phyloP scores from a whole-genome alignment of 2,888 invertebrate genomes.

The Abrostola tripartita region DNA sequence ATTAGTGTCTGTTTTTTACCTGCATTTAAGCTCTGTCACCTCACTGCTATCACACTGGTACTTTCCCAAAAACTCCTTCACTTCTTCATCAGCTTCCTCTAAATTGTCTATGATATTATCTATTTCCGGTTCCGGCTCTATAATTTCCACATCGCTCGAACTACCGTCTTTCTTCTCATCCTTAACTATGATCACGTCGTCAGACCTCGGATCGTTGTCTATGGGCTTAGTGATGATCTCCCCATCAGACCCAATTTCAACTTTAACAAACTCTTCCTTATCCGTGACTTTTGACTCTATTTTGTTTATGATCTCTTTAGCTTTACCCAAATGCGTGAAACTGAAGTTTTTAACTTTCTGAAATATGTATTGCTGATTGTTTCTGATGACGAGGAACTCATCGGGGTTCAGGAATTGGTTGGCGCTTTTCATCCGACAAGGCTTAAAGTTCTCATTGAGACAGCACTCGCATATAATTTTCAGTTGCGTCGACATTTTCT shows the following conservation, averaged over 20 bases:
- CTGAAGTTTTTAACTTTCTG: slow-evolving; percentile 72
- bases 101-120: slow-evolving; percentile 80
- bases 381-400: slow-evolving; percentile 81
- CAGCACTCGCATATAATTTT: slow-evolving; percentile 82
- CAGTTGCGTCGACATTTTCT: slow-evolving; percentile 73
- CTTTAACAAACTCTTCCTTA: slow-evolving; percentile 76
- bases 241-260: slow-evolving; percentile 82
- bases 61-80: slow-evolving; percentile 81
- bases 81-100: slow-evolving; percentile 82
- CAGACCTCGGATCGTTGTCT: slow-evolving; percentile 62
- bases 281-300: slow-evolving; percentile 54
- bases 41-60: slow-evolving; percentile 66
- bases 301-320: slow-evolving; percentile 56
- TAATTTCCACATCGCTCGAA: slow-evolving; percentile 81
- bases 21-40: slow-evolving; percentile 75
- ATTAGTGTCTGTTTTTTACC: too few species aligned
- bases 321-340: slow-evolving; percentile 51
- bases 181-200: slow-evolving; percentile 70
- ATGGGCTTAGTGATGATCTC: slow-evolving; percentile 77
- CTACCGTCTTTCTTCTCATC: slow-evolving; percentile 65
- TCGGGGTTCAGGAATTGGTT: slow-evolving; percentile 76
- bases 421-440: slow-evolving; percentile 74
- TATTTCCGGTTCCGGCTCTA: slow-evolving; percentile 75
- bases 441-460: slow-evolving; percentile 75
- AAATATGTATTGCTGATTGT: slow-evolving; percentile 84